Base-by-base conservation (phyloP, 2,888 invertebrate species). In the Hedychridium roseum region DNA sequence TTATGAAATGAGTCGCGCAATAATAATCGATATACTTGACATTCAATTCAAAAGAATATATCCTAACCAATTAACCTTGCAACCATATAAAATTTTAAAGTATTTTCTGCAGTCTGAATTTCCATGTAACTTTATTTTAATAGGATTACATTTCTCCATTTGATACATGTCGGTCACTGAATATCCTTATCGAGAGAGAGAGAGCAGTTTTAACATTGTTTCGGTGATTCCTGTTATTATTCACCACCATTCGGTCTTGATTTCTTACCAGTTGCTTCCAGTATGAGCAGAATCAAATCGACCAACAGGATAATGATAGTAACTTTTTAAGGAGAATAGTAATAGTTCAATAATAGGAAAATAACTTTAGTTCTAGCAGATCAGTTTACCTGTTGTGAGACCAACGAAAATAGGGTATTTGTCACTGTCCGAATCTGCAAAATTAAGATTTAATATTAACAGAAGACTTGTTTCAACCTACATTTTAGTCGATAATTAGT, bases 351-450 rank as follows among this genome's bases (percentile, higher is more conserved):
- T 16, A 2, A 14, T 17, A 4, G 4, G n/a, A n/a, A 14, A 9
- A n/a, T 0, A 16, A 17, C 16, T n/a, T n/a, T 16, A 3, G 11
- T 34, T 35, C 11, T 16, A 32, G 18, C 9, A 3, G 3, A 36
- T n/a, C 11, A n/a, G 9, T 9, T 43, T 43, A 43, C 43, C n/a
- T 3, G 28, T 7, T 3, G 39, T 27, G 11, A 44, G 17, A n/a
- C 20, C 16, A 18, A 38, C 14, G 14, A 34, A 46, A n/a, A 40
- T 27, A 6, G 20, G 14, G 6, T 21, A 43, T 2, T 11, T 23
- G 9, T 9, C 12, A 3, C 9, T 14, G 9, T 18, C n/a, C 15
- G 12, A 14, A 7, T 4, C 40, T 46, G 34, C 5, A 21, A 27
- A 31, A 34, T 9, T 9, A 6, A 7, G 9, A 26, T 12, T 3